These are phyloP conservation scores for Caretta caretta DNA, from an alignment of 2,113 vertebrate species.

Conservation along the genomic window DNA sequence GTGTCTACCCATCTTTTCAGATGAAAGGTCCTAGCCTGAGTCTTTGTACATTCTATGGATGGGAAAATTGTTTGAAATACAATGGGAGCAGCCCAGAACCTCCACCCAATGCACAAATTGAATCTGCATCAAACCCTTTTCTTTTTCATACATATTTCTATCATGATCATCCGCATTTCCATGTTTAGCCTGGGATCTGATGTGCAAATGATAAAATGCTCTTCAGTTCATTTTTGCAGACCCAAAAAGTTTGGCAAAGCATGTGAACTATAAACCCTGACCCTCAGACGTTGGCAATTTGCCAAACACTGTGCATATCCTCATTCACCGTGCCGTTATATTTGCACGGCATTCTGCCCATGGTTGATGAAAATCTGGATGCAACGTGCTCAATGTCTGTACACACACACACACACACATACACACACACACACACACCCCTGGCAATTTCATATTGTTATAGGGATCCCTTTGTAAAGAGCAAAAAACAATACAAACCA, in stretches of 20 bases:
- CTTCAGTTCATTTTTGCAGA: neutral
- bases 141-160: neutral
- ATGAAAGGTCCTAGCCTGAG: slow-evolving; percentile 13
- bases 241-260: neutral
- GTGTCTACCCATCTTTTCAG: neutral
- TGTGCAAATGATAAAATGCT: neutral
- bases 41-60: slow-evolving; percentile 11
- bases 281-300: neutral
- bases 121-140: neutral
- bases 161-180: neutral
- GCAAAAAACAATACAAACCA: neutral
- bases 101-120: neutral
- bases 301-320: neutral
- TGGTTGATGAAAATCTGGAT: neutral
- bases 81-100: neutral
- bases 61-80: neutral
- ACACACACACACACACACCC: neutral
- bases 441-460: neutral
- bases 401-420: neutral
- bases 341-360: neutral
- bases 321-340: neutral
- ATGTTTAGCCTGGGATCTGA: neutral
- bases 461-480: neutral
- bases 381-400: neutral
- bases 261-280: neutral